Base-by-base conservation (phyloP, 2,797 vertebrate species). In the Diceros bicornis region DNA sequence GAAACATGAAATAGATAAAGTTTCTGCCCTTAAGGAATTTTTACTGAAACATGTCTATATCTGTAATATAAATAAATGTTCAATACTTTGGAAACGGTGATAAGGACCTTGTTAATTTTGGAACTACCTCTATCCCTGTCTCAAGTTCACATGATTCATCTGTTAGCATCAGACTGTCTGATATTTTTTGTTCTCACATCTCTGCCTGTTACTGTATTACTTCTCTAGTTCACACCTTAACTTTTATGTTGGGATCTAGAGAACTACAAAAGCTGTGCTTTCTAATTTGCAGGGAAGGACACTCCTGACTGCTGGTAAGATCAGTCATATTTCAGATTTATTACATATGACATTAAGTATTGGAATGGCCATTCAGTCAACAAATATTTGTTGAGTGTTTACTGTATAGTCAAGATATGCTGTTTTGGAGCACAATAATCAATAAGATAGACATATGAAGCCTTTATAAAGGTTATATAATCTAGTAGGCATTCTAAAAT, bases 161-260 rank as follows among this genome's bases (percentile, higher is more conserved):
- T 91, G 71, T 90, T 93, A 94, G 16, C 55, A 62, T 85, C 66
- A 95, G 69, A 87, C 29, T 79, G 27, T 64, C 25, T 81, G 17
- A 41, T 37, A 93, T 78, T 78, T 32, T 81, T 71, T 71, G 5
- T 85, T 96, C 34, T 94, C 37, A 11, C 71, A 44, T 41, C n/a
- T 86, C 79, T 55, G 3, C 50, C 34, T 77, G 5, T 75, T 93
- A 71, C 16, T 91, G 7, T 64, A 17, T 86, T 88, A 85, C 7
- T 89, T 91, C 62, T 88, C 3, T 94, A 83, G 18, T 94, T 90
- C 21, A 82, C 23, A 62, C 21, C 18, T 75, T 64, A 90, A 81
- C 21, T 93, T 79, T 85, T 34, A 8, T 61, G n/a, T 55, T 84
- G 62, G 21, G 52, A 68, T 78, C 78, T 78, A 72, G 84, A 91